Base-by-base conservation (phyloP, 1,140 invertebrate genomes). In the Aleiodes sp. region DNA sequence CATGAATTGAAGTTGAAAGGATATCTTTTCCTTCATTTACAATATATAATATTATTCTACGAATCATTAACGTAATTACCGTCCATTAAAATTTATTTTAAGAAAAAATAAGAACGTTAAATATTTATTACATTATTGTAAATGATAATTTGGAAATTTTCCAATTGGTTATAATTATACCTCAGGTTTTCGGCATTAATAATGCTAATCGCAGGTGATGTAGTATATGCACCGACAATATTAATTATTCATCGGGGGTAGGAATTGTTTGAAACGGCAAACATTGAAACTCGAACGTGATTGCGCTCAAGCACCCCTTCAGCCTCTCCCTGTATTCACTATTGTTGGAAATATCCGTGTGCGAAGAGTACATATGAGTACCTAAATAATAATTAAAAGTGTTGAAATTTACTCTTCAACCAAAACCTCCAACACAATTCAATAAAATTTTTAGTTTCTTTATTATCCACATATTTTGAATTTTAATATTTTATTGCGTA, bases 201-300 rank as follows among this genome's bases (percentile, higher is more conserved):
- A 52, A 52, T 52, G 46, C 46, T 52, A 52, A 52, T 52, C 46
- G 46, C 46, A 52, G 19, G 46, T 52, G 46, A 21, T 52, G 46
- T 21, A 52, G 28, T 59, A 59, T 59, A n/a, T 59, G 24, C 56
- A 59, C n/a, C 28, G 56, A 14, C 56, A 59, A 59, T 26, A 59
- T 59, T 59, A 59, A 59, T 59, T 59, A 59, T 59, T 59, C 56
- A n/a, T n/a, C 28, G n/a, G 21, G 56, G 56, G 56, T 29, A 59
- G 24, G 28, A n/a, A 31, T 31, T 29, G 56, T 31, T 59, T 59
- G 56, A 26, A 59, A 29, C 26, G 28, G 26, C 28, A 59, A 59
- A 59, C 56, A 59, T 29, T 59, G 28, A 59, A 59, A 59, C 56
- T 29, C 56, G 56, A 59, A 59, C 56, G 56, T 59, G 56, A 59